A percentile compares a stretch with the other conserved stretches of the same genome.
These are phyloP conservation scores for Arge pagana DNA, from an alignment of 2,888 invertebrate genomes.

Conservation along the genomic window DNA sequence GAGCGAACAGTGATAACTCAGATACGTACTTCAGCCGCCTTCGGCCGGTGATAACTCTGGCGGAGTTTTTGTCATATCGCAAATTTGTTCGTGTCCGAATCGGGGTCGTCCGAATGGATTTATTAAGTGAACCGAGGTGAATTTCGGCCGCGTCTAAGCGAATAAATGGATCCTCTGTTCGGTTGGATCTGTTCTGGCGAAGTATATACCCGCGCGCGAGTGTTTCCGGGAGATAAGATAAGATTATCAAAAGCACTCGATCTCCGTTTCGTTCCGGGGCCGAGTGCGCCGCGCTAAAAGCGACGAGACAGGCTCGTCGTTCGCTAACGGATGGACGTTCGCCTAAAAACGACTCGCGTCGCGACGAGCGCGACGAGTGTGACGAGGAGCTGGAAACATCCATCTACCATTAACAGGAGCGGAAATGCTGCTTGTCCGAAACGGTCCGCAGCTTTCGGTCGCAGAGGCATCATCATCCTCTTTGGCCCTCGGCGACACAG, in stretches of 20 bases:
- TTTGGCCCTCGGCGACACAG: too few species aligned
- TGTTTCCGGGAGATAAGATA: conserved; percentile 55
- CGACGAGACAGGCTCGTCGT: conserved; percentile 5
- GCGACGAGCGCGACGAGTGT: too few species aligned
- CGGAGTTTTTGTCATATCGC: conserved; percentile 23
- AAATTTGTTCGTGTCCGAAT: conserved; percentile 21
- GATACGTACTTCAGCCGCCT: conserved; percentile 27
- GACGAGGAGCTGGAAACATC: too few species aligned
- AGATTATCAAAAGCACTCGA: conserved; percentile 32
- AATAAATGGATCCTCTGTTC: conserved; percentile 55
- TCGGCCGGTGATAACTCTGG: conserved; percentile 29
- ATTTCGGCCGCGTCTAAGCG: conserved; percentile 29
- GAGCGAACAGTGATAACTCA: conserved; percentile 31
- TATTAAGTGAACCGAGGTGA: conserved; percentile 25
- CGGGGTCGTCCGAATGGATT: conserved; percentile 24
- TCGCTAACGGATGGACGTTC: too few species aligned
- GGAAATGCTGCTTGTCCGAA: too few species aligned
- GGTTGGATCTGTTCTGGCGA: conserved; percentile 20
- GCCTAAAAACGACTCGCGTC: too few species aligned
- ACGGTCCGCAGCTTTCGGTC: too few species aligned
- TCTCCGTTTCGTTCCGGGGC: conserved; percentile 17
- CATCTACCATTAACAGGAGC: too few species aligned
- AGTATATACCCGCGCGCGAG: conserved; percentile 40
- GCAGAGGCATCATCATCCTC: too few species aligned
- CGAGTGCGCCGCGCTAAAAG: conserved; percentile 13